Evolutionary conservation across 2,797 vertebrate species (phyloP), one percentile per base, ranked within the genome.

Genomic region (Anguilla pacifica): DNA sequence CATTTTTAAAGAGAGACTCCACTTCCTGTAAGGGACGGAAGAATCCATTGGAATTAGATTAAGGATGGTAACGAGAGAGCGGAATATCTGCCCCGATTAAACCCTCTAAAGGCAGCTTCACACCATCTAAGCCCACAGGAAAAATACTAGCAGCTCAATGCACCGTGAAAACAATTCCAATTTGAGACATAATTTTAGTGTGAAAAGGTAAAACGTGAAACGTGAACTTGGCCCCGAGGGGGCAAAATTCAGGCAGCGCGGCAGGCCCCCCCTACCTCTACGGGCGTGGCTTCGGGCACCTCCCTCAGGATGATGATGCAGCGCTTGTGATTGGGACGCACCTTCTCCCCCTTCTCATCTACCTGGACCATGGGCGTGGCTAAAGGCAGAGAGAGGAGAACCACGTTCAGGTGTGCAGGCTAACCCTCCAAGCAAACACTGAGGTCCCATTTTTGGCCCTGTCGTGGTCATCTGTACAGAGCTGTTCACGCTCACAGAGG

Each of bases 361-460:
- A 99, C 98, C 95, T 99, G 98, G 88, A 99, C 98, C 98, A 99
- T 97, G 19, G 98, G 98, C 92, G 98, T 99, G 88, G 98, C 98
- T 99, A 92, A 86, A 43, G 39, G 39, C 39, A 95, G n/a, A 82
- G 46, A 82, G 46, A 17, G 3, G 25, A 87, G 81, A 74, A 15
- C 70, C 9, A 74, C 4, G 46, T 6, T 79, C 74, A 79, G 70
- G 70, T 13, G 28, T 6, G 31, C 70, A 3, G 28, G 10, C 70
- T 13, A 31, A 31, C 11, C 28, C 70, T 31, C 28, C 28, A 74
- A 35, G 31, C 10, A 39, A 74, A 83, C 59, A 82, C 11, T 55
- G 5, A 3, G 74, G 43, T 61, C 81, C 2, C 0, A 85, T 86
- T 55, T 84, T 5, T n/a, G 89, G 3, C 82, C 64, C 2, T 93